Base-by-base conservation (phyloP, 2,113 vertebrate species). In the Nycticryphes semicollaris region DNA sequence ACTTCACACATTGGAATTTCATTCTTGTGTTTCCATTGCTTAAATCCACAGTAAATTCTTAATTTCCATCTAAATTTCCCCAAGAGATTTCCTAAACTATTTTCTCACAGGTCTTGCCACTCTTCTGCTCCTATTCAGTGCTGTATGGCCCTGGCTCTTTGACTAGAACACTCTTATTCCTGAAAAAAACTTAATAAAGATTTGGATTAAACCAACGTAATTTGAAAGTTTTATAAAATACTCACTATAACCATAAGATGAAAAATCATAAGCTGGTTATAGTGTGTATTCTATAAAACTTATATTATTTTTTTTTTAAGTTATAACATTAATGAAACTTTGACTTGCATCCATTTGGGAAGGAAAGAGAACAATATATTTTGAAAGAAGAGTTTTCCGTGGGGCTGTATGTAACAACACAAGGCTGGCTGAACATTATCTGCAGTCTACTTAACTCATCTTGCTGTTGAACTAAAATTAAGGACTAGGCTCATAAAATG, bases 121-220 rank as follows among this genome's bases (percentile, higher is more conserved):
- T 54, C 18, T 75, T 69, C 30, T 15, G 3, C 50, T 81, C 35
- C 37, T 33, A 9, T 23, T 16, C 48, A 75, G 31, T 28, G 14
- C 22, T 2, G 1, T 35, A 41, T 6, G 16, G 33, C 37, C 43
- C 45, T 20, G 22, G 41, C 6, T 75, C 21, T 70, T 76, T 62
- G 27, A 48, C 31, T 54, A 56, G 16, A 50, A 39, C 20, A 27
- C 33, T 89, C 16, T 51, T 20, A 59, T 69, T 96, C 73, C 83
- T 53, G 84, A 92, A 87, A 97, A 97, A 88, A 96, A 43, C 66
- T 90, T 89, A 95, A 91, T 92, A 97, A 96, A 92, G 64, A 94
- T 93, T 92, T 93, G 57, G 41, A 94, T 97, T 96, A 92, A 94
- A 96, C 60, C 50, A 70, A 72, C 84, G 82, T 75, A 87, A 91